Conservation (phyloP, 1,140 invertebrate species). For the Ruditapes philippinarum region DNA sequence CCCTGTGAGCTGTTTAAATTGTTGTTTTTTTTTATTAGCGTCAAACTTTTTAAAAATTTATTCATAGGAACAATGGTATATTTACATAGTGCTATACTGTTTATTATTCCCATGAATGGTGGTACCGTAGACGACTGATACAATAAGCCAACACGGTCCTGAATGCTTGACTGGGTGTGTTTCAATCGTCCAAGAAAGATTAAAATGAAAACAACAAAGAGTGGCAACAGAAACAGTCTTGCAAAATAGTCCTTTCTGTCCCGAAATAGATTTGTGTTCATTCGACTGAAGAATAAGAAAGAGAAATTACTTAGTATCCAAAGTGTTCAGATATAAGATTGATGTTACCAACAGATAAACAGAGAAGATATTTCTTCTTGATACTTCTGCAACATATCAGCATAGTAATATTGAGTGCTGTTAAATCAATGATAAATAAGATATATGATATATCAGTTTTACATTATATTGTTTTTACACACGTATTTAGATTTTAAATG, state of each 20-base stretch:
- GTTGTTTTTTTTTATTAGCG: too few relatives aligned
- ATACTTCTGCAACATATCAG: too few relatives aligned
- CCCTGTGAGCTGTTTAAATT: too few relatives aligned
- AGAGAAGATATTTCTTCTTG: too few relatives aligned
- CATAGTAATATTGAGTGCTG: too few relatives aligned
- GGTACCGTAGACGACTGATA: constrained; percentile 69
- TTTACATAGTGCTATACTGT: constrained; percentile 64
- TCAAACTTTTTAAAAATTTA: too few relatives aligned
- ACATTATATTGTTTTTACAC: too few relatives aligned
- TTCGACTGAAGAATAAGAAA: constrained; percentile 69
- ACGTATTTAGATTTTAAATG: too few relatives aligned
- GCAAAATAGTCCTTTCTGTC: constrained; percentile 70
- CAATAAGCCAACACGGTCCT: constrained; percentile 72
- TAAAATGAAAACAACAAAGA: constrained; percentile 68
- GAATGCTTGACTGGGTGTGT: constrained; percentile 71
- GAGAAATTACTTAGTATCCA: not conserved
- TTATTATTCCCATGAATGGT: constrained; percentile 68
- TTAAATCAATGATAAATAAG: too few relatives aligned
- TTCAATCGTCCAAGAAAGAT: constrained; percentile 71
- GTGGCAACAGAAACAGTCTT: constrained; percentile 59
- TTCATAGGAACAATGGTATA: not conserved
- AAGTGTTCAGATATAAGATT: too few relatives aligned
- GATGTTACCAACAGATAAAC: too few relatives aligned
- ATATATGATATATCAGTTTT: too few relatives aligned
- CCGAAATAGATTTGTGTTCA: constrained; percentile 74